phyloP scores from a whole-genome alignment of 92 coral and sea anemone species.

The Heteractis magnifica region DNA sequence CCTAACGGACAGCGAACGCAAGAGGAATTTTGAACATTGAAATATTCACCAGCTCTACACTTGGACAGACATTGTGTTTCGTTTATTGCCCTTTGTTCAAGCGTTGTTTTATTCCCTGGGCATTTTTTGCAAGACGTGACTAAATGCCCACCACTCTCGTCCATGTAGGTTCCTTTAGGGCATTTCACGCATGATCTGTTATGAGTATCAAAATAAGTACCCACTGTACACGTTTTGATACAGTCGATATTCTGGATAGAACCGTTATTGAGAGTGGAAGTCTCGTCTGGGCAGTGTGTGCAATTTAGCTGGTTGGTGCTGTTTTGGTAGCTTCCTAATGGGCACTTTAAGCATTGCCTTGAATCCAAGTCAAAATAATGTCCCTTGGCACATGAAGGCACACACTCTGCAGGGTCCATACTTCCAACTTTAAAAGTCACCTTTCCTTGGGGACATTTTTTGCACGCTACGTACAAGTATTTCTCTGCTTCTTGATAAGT shows the following conservation, averaged over 20 bases:
- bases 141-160: slow-evolving; percentile 14
- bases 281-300: slow-evolving; percentile 40
- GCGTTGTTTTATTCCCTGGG: slow-evolving; percentile 30
- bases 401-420: slow-evolving; percentile 35
- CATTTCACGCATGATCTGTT: slow-evolving; percentile 35
- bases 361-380: slow-evolving; percentile 34
- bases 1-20: slow-evolving; percentile 46
- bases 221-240: slow-evolving; percentile 14
- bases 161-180: slow-evolving; percentile 44
- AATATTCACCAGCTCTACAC: slow-evolving; percentile 38
- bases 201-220: slow-evolving; percentile 14
- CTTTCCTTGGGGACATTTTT: slow-evolving; percentile 34
- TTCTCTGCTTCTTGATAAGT: slow-evolving; percentile 42
- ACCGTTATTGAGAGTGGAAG: slow-evolving; percentile 36
- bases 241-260: slow-evolving; percentile 35
- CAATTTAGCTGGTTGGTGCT: slow-evolving; percentile 44
- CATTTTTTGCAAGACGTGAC: slow-evolving; percentile 37
- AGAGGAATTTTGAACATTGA: neutral
- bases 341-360: slow-evolving; percentile 41
- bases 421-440: slow-evolving; percentile 43
- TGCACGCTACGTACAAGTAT: slow-evolving; percentile 45
- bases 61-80: slow-evolving; percentile 28
- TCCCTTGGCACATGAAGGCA: slow-evolving; percentile 46
- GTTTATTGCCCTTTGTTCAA: slow-evolving; percentile 10
- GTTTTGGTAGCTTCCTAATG: slow-evolving; percentile 59